Evolutionary conservation across 2,113 vertebrate genomes (phyloP).

Genomic region (Melospiza melodia): DNA sequence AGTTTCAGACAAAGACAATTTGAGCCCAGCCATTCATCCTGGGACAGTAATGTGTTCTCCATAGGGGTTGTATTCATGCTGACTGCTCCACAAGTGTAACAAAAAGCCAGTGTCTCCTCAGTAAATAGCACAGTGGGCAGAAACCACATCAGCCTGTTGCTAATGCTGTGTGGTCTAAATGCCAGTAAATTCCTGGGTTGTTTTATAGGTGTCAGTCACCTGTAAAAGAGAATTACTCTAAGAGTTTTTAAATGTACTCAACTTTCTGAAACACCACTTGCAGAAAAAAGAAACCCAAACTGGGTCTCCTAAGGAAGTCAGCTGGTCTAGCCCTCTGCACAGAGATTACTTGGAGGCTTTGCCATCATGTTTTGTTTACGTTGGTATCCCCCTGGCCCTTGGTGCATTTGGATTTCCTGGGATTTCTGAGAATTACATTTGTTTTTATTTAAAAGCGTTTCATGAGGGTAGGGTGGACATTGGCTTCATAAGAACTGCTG

Average conservation of each 20-base stretch:
- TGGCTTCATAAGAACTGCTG: not conserved
- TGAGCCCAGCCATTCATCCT: not conserved
- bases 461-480: not conserved
- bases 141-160: not conserved
- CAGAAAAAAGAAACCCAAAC: not conserved
- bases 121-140: not conserved
- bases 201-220: not conserved
- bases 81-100: not conserved
- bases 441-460: not conserved
- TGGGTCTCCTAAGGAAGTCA: not conserved
- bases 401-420: not conserved
- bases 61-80: not conserved
- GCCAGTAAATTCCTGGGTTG: not conserved
- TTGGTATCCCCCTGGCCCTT: accelerated
- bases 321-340: not conserved
- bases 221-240: not conserved
- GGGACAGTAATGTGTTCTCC: not conserved
- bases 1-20: not conserved
- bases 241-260: not conserved
- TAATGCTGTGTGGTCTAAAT: not conserved
- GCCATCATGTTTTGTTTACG: not conserved
- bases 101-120: not conserved
- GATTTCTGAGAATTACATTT: not conserved
- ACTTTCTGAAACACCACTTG: not conserved
- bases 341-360: not conserved